These are phyloP conservation scores for Anastrepha obliqua DNA, from an alignment of 1,140 invertebrate genomes.

Conservation along the genomic window DNA sequence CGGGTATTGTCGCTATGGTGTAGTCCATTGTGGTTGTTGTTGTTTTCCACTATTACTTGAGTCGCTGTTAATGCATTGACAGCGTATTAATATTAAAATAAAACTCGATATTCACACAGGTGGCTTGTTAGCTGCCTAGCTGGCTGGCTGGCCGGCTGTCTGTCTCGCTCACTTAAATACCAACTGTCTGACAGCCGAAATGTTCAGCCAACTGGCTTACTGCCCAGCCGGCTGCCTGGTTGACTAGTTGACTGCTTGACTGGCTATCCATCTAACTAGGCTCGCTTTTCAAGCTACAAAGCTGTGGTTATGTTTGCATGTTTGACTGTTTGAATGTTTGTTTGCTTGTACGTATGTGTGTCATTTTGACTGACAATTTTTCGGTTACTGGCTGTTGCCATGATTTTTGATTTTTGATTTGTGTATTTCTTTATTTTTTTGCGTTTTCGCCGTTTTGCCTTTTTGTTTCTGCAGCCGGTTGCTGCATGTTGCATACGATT, in stretches of 20 bases:
- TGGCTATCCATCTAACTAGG: too few species aligned
- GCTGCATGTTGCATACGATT: conserved; percentile 10
- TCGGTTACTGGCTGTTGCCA: conserved; percentile 49
- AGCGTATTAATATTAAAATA: conserved; percentile 55
- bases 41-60: conserved; percentile 1
- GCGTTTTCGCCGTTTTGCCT: not conserved
- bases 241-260: not conserved
- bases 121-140: not conserved
- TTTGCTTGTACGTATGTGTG: conserved; percentile 13
- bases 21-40: conserved; percentile 38
- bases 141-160: not conserved
- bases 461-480: not conserved
- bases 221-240: not conserved
- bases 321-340: not conserved
- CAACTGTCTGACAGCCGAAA: not conserved
- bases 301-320: not conserved
- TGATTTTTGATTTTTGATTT: conserved; percentile 44
- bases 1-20: not conserved
- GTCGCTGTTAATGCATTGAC: conserved; percentile 49
- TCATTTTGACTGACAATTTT: conserved; percentile 45
- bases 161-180: not conserved
- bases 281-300: not conserved
- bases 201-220: not conserved
- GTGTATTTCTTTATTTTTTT: not conserved
- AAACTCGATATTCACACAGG: conserved; percentile 56